phyloP scores from a whole-genome alignment of 1,140 invertebrate genomes.

The Hestina assimilis region DNA sequence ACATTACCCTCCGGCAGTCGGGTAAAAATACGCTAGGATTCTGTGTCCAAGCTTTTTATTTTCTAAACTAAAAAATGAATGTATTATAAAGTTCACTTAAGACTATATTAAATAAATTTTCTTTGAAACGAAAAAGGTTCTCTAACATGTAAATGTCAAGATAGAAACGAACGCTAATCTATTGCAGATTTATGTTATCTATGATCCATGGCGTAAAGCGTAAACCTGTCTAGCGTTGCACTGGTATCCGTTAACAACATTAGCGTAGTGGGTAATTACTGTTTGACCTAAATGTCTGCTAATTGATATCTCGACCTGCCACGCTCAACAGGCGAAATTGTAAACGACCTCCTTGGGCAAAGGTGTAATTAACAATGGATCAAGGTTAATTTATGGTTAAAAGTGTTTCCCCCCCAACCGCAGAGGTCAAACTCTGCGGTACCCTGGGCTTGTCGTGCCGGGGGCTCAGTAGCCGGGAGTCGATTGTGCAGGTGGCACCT shows the following conservation, averaged over 20 bases:
- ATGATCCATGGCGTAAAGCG: conserved; percentile 22
- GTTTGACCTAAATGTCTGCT: conserved; percentile 49
- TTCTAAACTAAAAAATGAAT: no score
- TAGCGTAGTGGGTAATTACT: conserved; percentile 56
- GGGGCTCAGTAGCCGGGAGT: no score
- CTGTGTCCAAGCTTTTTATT: no score
- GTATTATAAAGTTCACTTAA: no score
- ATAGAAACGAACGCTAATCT: background rate
- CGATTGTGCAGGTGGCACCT: no score
- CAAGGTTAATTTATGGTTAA: no score
- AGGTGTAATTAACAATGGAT: conserved; percentile 18
- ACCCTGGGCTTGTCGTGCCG: no score
- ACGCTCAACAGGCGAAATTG: conserved; percentile 15
- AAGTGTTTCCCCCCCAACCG: no score
- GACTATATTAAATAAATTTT: no score
- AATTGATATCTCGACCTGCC: conserved; percentile 32
- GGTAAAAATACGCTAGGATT: no score
- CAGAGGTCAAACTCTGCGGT: no score
- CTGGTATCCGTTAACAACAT: conserved; percentile 46
- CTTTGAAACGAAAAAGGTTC: background rate
- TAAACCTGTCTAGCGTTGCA: conserved; percentile 23
- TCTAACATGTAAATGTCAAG: background rate
- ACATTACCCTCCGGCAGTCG: no score
- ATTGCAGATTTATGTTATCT: conserved; percentile 11
- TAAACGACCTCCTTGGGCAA: conserved; percentile 22